Base-by-base conservation (phyloP, 2,113 vertebrate genomes). In the Anhinga anhinga region DNA sequence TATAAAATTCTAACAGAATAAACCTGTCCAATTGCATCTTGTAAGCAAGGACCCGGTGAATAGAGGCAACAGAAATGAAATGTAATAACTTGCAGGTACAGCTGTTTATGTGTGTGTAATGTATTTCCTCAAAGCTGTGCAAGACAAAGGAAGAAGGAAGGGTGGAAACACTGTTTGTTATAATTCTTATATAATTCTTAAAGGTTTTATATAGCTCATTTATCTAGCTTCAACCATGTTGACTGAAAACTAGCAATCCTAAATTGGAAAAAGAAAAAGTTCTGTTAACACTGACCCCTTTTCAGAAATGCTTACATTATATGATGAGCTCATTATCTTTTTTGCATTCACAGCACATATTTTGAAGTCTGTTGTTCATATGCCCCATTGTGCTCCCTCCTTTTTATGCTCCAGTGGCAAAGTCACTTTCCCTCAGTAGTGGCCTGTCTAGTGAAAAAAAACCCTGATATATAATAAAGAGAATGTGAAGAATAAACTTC, bases 1-100 rank as follows among this genome's bases (percentile, higher is more conserved):
- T 93, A 40, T 88, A 84, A 93, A 95, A 97, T 90, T 71, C 85
- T 91, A 70, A 53, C 53, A 70, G 79, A 90, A 90, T 89, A 95
- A 94, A 78, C 25, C 61, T 82, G n/a, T 86, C 63, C 3, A 11
- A 40, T 47, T 86, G 53, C 81, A 69, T 88, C 44, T 55, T 73
- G 56, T 82, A 78, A 84, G 42, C 56, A 81, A 95, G 72, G n/a
- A 61, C 45, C 22, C 8, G 5, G 38, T 77, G n/a, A 93, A 79
- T 4, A 77, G 63, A 82, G 56, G 56, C 49, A 89, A 61, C 67
- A 92, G n/a, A 74, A 95, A 94, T 61, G 25, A 86, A 96, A 94
- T 73, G 47, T 53, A 91, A 77, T 61, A 45, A 62, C 56, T 52
- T 78, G 15, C 49, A 90, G n/a, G 29, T 62, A 86, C 38, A 94